Base-by-base conservation (phyloP, 2,113 vertebrate genomes). In the Climacteris rufus region DNA sequence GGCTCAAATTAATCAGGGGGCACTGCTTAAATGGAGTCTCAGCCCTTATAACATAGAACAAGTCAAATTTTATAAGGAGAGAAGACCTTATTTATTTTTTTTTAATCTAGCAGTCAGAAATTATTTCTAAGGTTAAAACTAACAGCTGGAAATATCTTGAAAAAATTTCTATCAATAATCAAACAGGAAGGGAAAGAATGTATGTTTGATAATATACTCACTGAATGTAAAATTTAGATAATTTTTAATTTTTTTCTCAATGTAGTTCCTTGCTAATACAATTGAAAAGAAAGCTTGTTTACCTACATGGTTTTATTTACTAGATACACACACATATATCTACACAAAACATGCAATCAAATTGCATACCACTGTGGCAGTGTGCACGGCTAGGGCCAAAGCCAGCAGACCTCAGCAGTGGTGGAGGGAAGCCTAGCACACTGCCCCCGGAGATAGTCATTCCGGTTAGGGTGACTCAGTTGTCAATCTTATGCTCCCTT, bases 1-100 rank as follows among this genome's bases (percentile, higher is more conserved):
- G 37, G 5, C 27, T 93, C 44, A 90, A 50, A 82, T 87, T 54
- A 84, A 19, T 87, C 69, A 82, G 56, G 11, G 92, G 30, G 5
- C 25, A 57, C 17, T n/a, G 13, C 16, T 76, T 31, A 75, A 84
- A 80, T 44, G 24, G 23, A 45, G 50, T 64, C 89, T 72, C 53
- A 96, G 88, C 79, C 90, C 92, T 96, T 95, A 95, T 60, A 93
- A 90, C 59, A 82, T 53, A 94, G 50, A 94, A 87, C 57, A 97
- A 93, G 88, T 94, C 50, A 95, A 97, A 97, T 84, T 71, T 87
- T 88, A 94, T 92, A 91, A 95, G 35, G n/a, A 86, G 20, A 71
- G 15, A 75, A 89, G 68, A 66, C 54, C 87, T 60, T 84, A 86
- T 83, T 92, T 24, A 33, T 83, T 75, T 66, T 81, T 74, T 71